Evolutionary conservation across 2,888 invertebrate species (phyloP).

Genomic region (Willowsia nigromaculata): DNA sequence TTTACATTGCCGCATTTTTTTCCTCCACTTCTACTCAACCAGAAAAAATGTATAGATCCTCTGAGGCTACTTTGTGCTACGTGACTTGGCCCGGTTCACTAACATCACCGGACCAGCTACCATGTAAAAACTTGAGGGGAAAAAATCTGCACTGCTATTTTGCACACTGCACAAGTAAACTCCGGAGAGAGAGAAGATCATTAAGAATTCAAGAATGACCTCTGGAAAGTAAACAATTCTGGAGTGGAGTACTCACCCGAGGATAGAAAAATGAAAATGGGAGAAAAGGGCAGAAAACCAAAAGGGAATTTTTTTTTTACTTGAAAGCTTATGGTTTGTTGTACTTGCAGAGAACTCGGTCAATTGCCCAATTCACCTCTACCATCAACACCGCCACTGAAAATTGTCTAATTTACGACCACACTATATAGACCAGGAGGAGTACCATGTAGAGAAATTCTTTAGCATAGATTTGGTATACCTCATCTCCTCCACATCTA

Average conservation of each 20-base stretch:
- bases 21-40: constrained; percentile 10
- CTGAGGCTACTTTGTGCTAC: constrained; percentile 5
- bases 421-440: background rate
- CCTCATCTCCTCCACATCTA: background rate
- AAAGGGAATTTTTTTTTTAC: background rate
- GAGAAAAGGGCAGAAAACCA: background rate
- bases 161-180: background rate
- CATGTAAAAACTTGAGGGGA: background rate
- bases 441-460: background rate
- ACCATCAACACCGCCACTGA: background rate
- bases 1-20: background rate
- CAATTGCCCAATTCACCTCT: constrained; percentile 1
- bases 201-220: constrained; percentile 18
- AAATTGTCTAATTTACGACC: constrained; percentile 16
- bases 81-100: background rate
- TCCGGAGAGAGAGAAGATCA: background rate
- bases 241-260: background rate
- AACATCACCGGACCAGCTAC: background rate
- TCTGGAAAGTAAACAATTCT: constrained; percentile 23
- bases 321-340: background rate
- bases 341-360: constrained; percentile 7
- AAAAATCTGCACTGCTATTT: background rate
- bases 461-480: background rate
- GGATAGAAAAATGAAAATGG: background rate
- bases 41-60: background rate